Conservation (phyloP, 2,888 invertebrate species). For the Watsonalla cultraria region DNA sequence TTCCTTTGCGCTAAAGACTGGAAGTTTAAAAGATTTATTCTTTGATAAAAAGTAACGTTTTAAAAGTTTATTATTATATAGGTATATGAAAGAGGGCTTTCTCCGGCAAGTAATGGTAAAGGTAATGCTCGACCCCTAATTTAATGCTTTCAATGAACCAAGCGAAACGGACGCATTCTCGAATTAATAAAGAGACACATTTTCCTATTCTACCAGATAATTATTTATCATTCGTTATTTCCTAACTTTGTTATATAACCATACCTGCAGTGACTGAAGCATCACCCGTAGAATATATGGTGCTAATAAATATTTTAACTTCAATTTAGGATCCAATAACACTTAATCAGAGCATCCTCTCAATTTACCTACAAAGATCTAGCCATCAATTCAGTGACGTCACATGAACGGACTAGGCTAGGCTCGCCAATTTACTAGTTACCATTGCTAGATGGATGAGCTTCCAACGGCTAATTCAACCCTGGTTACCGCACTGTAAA, state of each 20-base stretch:
- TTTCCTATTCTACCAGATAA: no score
- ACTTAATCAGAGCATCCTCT: no score
- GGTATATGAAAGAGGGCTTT: constrained; percentile 10
- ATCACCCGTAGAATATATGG: no score
- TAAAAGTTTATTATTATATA: constrained; percentile 7
- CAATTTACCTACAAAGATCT: neutral
- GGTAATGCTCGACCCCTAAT: constrained; percentile 3
- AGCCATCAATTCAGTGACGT: neutral
- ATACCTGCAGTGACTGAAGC: no score
- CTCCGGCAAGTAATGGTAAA: neutral
- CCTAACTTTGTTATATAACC: no score
- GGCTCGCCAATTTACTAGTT: constrained; percentile 21
- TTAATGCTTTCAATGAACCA: neutral
- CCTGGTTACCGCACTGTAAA: constrained; percentile 50
- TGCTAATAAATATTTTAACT: no score
- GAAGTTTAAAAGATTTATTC: constrained; percentile 8
- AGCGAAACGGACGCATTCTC: no score
- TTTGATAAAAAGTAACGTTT: constrained; percentile 9
- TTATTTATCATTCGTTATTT: no score
- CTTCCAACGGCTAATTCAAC: constrained; percentile 48
- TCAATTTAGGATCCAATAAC: no score
- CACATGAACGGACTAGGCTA: neutral
- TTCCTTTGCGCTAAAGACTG: constrained; percentile 1
- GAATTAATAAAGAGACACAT: no score
- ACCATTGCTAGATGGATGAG: constrained; percentile 38